Evolutionary conservation across 2,113 vertebrate genomes (phyloP).

Genomic region (Hippocampus zosterae): DNA sequence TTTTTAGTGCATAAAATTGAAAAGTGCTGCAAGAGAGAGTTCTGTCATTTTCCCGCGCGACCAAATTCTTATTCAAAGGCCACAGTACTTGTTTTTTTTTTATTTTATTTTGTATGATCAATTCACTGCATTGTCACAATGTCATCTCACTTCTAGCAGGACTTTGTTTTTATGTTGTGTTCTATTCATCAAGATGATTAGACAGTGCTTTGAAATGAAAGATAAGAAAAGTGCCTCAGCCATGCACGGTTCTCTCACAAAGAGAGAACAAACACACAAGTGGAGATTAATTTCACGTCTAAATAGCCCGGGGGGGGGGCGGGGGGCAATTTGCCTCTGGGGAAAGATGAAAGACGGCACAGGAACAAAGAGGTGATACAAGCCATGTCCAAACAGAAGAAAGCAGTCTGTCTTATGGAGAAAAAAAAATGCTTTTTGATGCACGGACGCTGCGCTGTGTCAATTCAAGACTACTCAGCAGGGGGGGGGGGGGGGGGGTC

Average conservation of each 20-base stretch:
- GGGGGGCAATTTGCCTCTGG: constrained; percentile 25
- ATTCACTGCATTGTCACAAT: neutral
- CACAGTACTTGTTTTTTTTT: neutral
- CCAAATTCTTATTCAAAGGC: neutral
- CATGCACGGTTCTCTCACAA: constrained; percentile 9
- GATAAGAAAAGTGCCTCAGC: neutral
- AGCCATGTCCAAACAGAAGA: constrained; percentile 28
- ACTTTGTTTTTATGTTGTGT: neutral
- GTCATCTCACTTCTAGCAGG: neutral
- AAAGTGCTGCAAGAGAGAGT: neutral
- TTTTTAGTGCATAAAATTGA: neutral
- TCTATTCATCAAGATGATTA: no score
- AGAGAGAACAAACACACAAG: neutral
- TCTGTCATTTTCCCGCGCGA: no score
- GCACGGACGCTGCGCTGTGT: neutral
- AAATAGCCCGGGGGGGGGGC: constrained; percentile 24
- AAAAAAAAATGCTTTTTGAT: neutral
- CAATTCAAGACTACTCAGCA: neutral
- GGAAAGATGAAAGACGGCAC: constrained; percentile 57
- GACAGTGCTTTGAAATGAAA: neutral
- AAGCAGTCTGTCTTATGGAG: neutral
- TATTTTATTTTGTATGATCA: neutral
- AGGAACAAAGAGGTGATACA: constrained; percentile 37
- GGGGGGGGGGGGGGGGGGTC: no score
- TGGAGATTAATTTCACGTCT: constrained; percentile 27